Evolutionary conservation across 2,113 vertebrate genomes (phyloP).

Genomic region (Coturnix japonica): DNA sequence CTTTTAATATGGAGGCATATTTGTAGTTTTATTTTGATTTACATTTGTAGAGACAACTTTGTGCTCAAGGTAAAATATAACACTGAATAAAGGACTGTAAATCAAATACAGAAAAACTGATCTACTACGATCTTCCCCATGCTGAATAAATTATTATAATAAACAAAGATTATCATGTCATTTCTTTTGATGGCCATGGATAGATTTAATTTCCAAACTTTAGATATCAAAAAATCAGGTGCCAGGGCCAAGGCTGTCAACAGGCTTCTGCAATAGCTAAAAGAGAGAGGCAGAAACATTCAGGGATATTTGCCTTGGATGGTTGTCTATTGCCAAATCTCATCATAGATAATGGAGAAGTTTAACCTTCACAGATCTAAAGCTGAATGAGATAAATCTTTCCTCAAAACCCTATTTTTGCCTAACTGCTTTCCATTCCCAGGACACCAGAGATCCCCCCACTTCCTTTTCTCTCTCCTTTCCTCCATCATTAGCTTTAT

Average conservation of each 20-base stretch:
- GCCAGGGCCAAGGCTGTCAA: not conserved
- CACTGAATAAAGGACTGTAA: not conserved
- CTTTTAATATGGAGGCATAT: not conserved
- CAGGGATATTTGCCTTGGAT: not conserved
- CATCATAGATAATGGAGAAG: not conserved
- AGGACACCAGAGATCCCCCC: not conserved
- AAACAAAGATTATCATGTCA: slow-evolving; percentile 25
- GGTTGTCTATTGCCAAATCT: not conserved
- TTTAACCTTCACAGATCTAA: not conserved
- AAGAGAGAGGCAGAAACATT: not conserved
- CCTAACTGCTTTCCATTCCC: not conserved
- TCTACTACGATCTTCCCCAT: not conserved
- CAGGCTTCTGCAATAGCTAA: not conserved
- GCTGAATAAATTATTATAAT: slow-evolving; percentile 4
- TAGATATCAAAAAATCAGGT: not conserved
- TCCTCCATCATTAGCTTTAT: not conserved
- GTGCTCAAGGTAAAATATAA: not conserved
- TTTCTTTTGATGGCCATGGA: not conserved
- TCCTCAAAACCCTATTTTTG: not conserved
- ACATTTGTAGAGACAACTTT: not conserved
- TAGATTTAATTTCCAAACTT: not conserved
- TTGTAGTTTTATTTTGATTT: slow-evolving; percentile 7
- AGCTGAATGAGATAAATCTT: not conserved
- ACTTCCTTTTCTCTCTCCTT: no score
- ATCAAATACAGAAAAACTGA: slow-evolving; percentile 9